A percentile compares a stretch with the other conserved stretches of the same genome.
These are phyloP conservation scores for Paramormyrops hopkinsi DNA, from an alignment of 2,797 vertebrate species.

Conservation along the genomic window DNA sequence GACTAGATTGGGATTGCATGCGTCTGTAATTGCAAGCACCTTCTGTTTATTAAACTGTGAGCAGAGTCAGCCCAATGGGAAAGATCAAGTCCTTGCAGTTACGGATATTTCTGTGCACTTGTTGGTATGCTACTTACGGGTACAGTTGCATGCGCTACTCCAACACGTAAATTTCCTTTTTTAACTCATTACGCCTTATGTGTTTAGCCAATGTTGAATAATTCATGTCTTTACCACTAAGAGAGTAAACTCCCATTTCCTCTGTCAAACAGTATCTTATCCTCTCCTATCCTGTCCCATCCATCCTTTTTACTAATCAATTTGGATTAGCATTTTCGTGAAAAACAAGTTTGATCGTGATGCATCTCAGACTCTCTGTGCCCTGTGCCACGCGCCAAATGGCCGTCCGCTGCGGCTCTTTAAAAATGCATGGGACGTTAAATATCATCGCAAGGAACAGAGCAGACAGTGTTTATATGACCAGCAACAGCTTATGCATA, in stretches of 20 bases:
- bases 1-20: slow-evolving; percentile 22
- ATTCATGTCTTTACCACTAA: not conserved
- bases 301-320: not conserved
- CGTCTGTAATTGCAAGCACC: slow-evolving; percentile 27
- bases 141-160: not conserved
- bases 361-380: not conserved
- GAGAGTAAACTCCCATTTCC: not conserved
- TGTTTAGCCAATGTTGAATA: not conserved
- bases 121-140: not conserved
- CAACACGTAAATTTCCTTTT: not conserved
- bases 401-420: not conserved
- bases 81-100: not conserved
- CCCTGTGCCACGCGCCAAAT: not conserved
- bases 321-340: not conserved
- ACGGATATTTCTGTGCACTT: not conserved
- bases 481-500: slow-evolving; percentile 29
- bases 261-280: not conserved
- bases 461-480: slow-evolving; percentile 31
- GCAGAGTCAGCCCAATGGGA: not conserved
- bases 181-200: not conserved
- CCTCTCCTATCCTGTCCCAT: not conserved
- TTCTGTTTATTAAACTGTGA: slow-evolving; percentile 11
- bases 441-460: slow-evolving; percentile 22
- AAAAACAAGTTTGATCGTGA: not conserved
- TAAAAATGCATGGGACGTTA: slow-evolving; percentile 20